Base-by-base conservation (phyloP, 1,140 invertebrate species). In the Neodiprion fabricii region DNA sequence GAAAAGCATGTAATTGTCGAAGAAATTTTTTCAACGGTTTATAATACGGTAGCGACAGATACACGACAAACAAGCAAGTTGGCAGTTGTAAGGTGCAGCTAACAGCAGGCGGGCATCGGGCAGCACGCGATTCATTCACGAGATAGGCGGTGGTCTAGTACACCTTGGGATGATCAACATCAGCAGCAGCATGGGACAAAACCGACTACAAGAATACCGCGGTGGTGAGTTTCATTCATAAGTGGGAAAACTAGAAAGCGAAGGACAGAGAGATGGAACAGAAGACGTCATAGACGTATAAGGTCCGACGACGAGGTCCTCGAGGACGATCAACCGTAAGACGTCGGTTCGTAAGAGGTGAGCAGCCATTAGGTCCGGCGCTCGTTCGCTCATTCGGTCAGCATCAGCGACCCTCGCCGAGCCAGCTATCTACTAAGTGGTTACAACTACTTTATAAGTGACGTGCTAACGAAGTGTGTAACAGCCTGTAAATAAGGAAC, bases 391-490 rank as follows among this genome's bases (percentile, higher is more conserved):
- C 28, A 17, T 61, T 61, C 53, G 53, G 53, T 61, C 53, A 61
- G n/a, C 53, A 17, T 12, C 53, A 40, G 53, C 53, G 53, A 61
- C 8, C 53, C 53, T 17, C 53, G n/a, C 5, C 53, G 9, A 61
- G 53, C 53, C n/a, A 21, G 53, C 53, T 61, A 21, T 69, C 21
- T 77, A 73, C 76, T 79, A 80, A 81, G 78, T 79, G 79, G 78
- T 61, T 84, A 81, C 79, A 78, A 83, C 80, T 83, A 80, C 83
- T 86, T 87, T 86, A 87, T 84, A 86, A 87, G 84, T 81, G 84
- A 87, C 84, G 84, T 82, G 86, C 82, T 88, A 87, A 88, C 86
- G 85, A 87, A 88, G 85, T 87, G 86, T 87, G 85, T 87, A 86
- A 87, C 85, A 87, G 84, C 83, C 85, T 84, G 83, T 86, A 88